Evolutionary conservation across 2,888 invertebrate species (phyloP).

Genomic region (Folsomia candida): DNA sequence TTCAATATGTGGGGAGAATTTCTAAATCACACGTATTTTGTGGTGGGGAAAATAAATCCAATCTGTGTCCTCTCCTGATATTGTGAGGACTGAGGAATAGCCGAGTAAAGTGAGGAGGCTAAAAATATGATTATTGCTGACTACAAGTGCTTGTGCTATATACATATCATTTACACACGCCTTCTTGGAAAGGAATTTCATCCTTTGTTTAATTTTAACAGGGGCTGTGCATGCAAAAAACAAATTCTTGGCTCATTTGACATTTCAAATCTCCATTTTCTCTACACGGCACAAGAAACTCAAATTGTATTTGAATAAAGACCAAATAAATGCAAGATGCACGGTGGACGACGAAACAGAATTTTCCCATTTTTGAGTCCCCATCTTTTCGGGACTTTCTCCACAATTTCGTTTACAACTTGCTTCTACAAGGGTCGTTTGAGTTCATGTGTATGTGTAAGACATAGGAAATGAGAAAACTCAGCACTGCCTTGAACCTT

Average conservation of each 20-base stretch:
- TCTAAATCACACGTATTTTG: conserved; percentile 3
- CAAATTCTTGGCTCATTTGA: background rate
- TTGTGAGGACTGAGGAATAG: background rate
- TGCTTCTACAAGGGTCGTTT: no score
- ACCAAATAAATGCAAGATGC: no score
- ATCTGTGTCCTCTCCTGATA: background rate
- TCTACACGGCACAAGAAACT: no score
- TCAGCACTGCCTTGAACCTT: background rate
- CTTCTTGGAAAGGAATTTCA: background rate
- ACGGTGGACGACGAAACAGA: no score
- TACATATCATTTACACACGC: no score
- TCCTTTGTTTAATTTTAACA: background rate
- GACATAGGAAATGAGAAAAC: background rate
- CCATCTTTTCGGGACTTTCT: no score
- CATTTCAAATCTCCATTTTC: background rate
- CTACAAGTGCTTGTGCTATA: no score
- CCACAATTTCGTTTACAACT: no score
- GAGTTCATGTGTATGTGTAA: background rate
- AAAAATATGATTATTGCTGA: no score
- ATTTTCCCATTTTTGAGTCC: no score
- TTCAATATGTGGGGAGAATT: background rate
- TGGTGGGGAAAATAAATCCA: conserved; percentile 12
- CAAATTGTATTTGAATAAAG: no score
- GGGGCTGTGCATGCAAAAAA: background rate
- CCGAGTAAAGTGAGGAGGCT: no score